These are phyloP conservation scores for Drosophila bipectinata DNA, from an alignment of 1,140 invertebrate species.

Conservation along the genomic window DNA sequence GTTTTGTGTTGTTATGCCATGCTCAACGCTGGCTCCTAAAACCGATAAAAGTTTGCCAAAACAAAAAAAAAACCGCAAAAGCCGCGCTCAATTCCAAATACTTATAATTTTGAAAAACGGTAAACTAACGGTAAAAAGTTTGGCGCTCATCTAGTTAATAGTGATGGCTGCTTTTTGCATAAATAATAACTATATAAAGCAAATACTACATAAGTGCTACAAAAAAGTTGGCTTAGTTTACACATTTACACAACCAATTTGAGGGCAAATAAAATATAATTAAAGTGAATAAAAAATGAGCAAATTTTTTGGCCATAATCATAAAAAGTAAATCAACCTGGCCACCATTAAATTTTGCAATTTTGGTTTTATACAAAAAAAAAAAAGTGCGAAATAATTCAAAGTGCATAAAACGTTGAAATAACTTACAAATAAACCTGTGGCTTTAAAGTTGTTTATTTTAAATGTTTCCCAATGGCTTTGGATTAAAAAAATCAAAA, in stretches of 20 bases:
- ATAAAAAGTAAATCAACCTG: constrained; percentile 15
- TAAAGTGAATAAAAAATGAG: constrained; percentile 51
- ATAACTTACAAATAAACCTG: constrained; percentile 15
- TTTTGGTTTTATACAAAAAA: constrained; percentile 20
- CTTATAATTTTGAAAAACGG: constrained; percentile 27
- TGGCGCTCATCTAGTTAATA: constrained; percentile 49
- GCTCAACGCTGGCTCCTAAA: constrained; percentile 42
- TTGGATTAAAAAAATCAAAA: too few species aligned
- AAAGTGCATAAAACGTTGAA: constrained; percentile 7
- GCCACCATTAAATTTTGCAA: constrained; percentile 23
- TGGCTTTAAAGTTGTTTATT: constrained; percentile 1
- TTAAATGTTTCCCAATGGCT: neutral
- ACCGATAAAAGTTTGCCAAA: constrained; percentile 31
- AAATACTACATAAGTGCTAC: constrained; percentile 11
- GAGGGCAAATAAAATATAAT: constrained; percentile 60
- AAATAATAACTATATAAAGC: constrained; percentile 17
- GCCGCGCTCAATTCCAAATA: constrained; percentile 4
- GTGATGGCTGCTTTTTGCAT: constrained; percentile 8
- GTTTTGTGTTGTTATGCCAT: constrained; percentile 50
- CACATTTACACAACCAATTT: constrained; percentile 42
- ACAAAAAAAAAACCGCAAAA: constrained; percentile 43
- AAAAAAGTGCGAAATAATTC: constrained; percentile 28
- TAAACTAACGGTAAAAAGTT: constrained; percentile 57
- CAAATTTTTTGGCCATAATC: constrained; percentile 52
- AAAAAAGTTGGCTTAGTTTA: constrained; percentile 24